Conservation (phyloP, 1,140 invertebrate genomes). For the Drosophila orena region DNA sequence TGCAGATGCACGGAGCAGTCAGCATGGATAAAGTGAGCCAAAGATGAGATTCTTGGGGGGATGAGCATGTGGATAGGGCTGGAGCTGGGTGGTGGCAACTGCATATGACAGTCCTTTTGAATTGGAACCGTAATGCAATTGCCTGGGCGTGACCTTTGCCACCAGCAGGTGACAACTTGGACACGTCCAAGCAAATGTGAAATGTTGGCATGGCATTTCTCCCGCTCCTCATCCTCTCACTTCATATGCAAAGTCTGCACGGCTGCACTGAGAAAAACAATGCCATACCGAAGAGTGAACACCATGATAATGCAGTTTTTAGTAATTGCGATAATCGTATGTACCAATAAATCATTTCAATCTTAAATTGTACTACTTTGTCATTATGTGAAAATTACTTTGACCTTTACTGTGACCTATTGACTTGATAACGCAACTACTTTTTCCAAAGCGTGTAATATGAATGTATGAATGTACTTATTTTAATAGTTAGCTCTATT, state of each 20-base stretch:
- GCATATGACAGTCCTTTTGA: constrained; percentile 42
- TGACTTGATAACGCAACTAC: background rate
- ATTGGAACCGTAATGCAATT: constrained; percentile 46
- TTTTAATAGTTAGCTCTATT: background rate
- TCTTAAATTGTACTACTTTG: background rate
- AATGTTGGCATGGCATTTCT: background rate
- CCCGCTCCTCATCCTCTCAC: background rate
- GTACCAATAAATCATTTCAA: background rate
- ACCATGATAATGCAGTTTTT: background rate
- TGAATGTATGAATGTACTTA: background rate
- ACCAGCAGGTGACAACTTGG: constrained; percentile 42
- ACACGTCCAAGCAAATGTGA: constrained; percentile 33
- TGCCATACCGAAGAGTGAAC: background rate
- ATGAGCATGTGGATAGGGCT: background rate
- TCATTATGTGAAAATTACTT: background rate
- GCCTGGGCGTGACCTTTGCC: constrained; percentile 50
- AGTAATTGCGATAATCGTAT: background rate
- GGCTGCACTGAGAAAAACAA: constrained; percentile 1
- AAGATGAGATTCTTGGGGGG: background rate
- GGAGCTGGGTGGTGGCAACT: background rate
- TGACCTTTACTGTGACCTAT: background rate
- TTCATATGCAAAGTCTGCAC: constrained; percentile 23
- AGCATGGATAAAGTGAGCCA: constrained; percentile 22
- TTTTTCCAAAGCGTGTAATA: background rate
- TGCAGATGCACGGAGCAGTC: constrained; percentile 25